Base-by-base conservation (phyloP, 2,113 vertebrate species). In the Pteronura brasiliensis region DNA sequence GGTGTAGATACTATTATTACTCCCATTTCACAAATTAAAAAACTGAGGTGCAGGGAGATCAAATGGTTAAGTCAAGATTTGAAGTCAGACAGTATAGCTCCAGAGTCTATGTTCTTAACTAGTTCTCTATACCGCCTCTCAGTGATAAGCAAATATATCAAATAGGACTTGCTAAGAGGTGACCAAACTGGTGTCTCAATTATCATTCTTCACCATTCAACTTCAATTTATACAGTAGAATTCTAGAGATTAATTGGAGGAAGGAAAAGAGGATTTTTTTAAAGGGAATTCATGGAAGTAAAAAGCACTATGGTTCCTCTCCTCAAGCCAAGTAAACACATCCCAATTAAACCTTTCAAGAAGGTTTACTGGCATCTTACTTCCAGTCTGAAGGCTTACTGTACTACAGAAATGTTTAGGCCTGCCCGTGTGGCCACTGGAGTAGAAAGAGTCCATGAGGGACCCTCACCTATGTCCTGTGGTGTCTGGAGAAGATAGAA, bases 21-120 rank as follows among this genome's bases (percentile, higher is more conserved):
- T 17, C 17, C 23, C 29, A 63, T 77, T 91, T 97, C 88, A 93
- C 36, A 90, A 49, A 88, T 63, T 80, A 84, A 90, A 65, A 63
- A 92, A 93, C 42, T 49, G 82, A 92, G 4, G 39, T 52, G 95
- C 61, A 89, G 55, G 83, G 34, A 94, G 14, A 23, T 76, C 31
- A 87, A 92, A 92, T 88, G 18, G 27, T 55, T 94, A 96, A 87
- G 34, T 84, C 14, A 69, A 57, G 15, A 87, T 96, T 52, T 95
- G 27, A 96, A 95, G 63, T 27, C 44, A 94, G 20, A 84, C 1
- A 81, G 4, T 79, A 90, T 55, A 25, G 29, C 34, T 95, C 74
- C 83, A 93, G n/a, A 95, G 29, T 76, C 44, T 34, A 96, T 65
- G 47, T 49, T 77, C 59, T 96, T 96, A 96, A 89, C 44, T 95